phyloP scores from a whole-genome alignment of 2,797 vertebrate genomes.

The Gymnocypris eckloni region DNA sequence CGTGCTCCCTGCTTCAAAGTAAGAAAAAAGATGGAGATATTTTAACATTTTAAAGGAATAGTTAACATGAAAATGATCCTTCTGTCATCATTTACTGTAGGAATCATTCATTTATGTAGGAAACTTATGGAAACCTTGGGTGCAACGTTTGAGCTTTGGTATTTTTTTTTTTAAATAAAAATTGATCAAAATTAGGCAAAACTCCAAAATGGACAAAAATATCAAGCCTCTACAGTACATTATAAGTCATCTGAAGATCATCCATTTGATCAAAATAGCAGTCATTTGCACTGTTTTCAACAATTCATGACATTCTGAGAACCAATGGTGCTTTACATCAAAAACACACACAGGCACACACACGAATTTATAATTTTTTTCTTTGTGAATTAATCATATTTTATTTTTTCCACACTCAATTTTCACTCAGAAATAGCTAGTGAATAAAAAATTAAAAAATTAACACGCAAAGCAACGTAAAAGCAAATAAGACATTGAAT shows the following conservation, averaged over 20 bases:
- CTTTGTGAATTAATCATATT: background rate
- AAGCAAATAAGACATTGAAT: background rate
- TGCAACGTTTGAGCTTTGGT: background rate
- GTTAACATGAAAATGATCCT: background rate
- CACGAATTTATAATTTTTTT: background rate
- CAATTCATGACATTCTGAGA: background rate
- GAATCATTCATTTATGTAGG: background rate
- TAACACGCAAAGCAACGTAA: background rate
- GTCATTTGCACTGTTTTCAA: background rate
- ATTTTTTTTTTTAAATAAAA: too few relatives aligned
- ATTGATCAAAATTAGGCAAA: background rate
- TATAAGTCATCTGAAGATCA: background rate
- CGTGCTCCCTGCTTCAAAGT: conserved; percentile 1
- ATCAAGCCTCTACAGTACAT: background rate
- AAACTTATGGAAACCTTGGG: background rate
- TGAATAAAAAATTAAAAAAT: background rate
- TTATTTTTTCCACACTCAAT: background rate
- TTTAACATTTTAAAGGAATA: background rate
- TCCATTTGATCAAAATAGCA: background rate
- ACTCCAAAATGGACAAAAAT: background rate
- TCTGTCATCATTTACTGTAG: background rate
- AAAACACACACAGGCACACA: too few relatives aligned
- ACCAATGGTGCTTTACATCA: background rate
- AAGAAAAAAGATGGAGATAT: background rate
- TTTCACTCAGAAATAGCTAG: background rate